Percentiles rank a stretch among this genome's conserved stretches.
phyloP scores from a whole-genome alignment of 2,113 vertebrate species.

The Irena cyanogastra region DNA sequence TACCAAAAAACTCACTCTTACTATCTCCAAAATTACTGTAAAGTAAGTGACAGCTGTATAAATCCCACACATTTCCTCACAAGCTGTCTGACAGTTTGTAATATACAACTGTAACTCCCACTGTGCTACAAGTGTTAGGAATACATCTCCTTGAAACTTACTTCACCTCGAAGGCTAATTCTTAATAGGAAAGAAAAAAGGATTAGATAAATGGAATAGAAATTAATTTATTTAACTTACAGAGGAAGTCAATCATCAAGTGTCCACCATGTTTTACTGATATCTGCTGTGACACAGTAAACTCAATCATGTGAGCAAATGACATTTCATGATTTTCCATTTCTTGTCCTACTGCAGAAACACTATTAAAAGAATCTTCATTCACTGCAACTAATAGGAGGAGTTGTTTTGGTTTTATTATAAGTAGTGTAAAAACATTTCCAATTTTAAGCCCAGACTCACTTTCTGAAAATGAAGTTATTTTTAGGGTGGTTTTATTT shows the following conservation, averaged over 20 bases:
- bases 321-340: not conserved
- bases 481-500: not conserved
- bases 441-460: not conserved
- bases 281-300: not conserved
- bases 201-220: not conserved
- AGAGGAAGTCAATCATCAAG: not conserved
- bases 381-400: not conserved
- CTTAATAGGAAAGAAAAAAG: not conserved
- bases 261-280: not conserved
- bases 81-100: not conserved
- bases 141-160: not conserved
- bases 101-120: not conserved
- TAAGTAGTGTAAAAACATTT: not conserved
- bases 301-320: not conserved
- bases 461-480: not conserved
- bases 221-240: not conserved
- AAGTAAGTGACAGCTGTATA: not conserved
- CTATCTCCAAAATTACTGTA: not conserved
- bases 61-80: not conserved
- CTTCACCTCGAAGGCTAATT: not conserved
- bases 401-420: not conserved
- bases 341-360: not conserved
- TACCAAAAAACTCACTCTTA: not conserved
- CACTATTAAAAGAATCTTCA: not conserved
- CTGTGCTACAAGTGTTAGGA: not conserved